phyloP scores from a whole-genome alignment of 2,113 vertebrate species.

The Callionymus lyra region DNA sequence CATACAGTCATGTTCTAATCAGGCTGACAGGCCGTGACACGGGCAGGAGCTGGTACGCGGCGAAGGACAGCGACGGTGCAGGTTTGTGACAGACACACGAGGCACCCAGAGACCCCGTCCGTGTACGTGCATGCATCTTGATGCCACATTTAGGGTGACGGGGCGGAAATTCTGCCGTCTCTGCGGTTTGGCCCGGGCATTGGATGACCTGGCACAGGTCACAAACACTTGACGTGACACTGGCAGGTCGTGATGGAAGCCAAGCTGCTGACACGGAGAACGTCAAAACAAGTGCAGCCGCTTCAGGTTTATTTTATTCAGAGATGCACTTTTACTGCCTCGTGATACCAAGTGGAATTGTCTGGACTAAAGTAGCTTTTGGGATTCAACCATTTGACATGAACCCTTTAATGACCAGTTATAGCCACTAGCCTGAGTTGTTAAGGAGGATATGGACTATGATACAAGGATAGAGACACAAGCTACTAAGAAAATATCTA shows the following conservation, averaged over 20 bases:
- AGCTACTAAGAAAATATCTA: too few species aligned
- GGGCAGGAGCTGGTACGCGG: constrained; percentile 20
- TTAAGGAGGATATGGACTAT: too few species aligned
- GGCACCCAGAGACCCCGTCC: constrained; percentile 17
- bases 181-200: constrained; percentile 36
- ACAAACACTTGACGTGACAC: constrained; percentile 25
- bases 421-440: too few species aligned
- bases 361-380: too few species aligned
- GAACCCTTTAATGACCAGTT: too few species aligned
- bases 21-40: constrained; percentile 46
- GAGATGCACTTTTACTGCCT: too few species aligned
- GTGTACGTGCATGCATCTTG: constrained; percentile 29
- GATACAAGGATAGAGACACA: too few species aligned
- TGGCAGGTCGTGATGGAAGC: constrained; percentile 37
- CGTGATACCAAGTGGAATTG: neutral
- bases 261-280: constrained; percentile 19
- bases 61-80: constrained; percentile 40
- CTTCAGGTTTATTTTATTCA: constrained; percentile 1
- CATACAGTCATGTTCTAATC: constrained; percentile 45
- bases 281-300: neutral
- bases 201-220: constrained; percentile 36
- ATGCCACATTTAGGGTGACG: constrained; percentile 18
- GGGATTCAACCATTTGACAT: too few species aligned
- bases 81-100: constrained; percentile 33
- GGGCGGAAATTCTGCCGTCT: constrained; percentile 35